Evolutionary conservation across 1,140 invertebrate species (phyloP), one percentile per base, ranked within the genome.

Genomic region (Lineus longissimus): DNA sequence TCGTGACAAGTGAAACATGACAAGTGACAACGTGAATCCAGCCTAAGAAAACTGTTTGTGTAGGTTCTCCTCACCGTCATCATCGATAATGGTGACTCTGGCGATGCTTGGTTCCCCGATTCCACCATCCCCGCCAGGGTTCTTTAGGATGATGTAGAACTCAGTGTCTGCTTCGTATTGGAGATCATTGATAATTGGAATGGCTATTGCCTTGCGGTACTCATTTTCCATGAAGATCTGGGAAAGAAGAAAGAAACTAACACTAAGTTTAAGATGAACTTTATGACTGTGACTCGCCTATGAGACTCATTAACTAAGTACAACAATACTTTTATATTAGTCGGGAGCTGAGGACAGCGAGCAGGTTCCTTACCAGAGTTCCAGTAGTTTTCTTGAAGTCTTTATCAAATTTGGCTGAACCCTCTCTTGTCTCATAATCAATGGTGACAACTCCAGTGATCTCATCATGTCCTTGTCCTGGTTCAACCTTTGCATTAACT

Each of bases 111-210:
- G 77, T 41, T 78, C 76, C 0, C 77, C 77, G 2, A 76, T 47
- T 9, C 73, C 70, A 25, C 61, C 68, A 29, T 71, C 70, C n/a
- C 67, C 70, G 23, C 58, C 54, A 4, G 77, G 70, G 56, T 77
- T 76, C 63, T 78, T 79, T 59, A 79, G 66, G 30, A 77, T 67
- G 2, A 88, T 71, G 73, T 87, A 87, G 73, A 88, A 88, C 66
- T 87, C 86, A 66, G 86, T 84, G 73, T 87, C 85, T 0, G 85
- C 85, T 70, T 87, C 80, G 84, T 86, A 88, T 71, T 87, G 85
- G 67, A 86, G 85, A 73, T 88, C 87, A 71, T 87, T 84, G 33
- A 88, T 78, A 62, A 88, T 87, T 59, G 85, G 82, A 2, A 88
- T 78, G 7, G 76, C 74, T 17, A 88, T 75, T 69, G 85, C 66